A percentile compares a stretch with the other conserved stretches of the same genome.
Conservation (phyloP, 2,888 invertebrate species). For the Eupithecia tripunctaria region DNA sequence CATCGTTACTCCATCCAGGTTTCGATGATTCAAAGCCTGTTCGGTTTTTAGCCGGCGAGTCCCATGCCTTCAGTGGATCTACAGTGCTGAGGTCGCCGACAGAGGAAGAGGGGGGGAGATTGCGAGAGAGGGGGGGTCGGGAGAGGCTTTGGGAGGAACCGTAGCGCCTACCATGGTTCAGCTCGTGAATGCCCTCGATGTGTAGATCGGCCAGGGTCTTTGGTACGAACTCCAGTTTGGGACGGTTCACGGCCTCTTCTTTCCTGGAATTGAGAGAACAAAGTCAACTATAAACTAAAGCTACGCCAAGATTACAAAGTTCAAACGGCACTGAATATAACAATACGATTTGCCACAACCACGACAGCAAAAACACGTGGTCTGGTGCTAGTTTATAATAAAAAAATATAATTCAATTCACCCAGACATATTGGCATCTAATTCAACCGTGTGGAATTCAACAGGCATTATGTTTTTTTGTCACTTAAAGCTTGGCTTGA, state of each 20-base stretch:
- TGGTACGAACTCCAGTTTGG: conserved; percentile 95
- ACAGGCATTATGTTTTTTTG: background rate
- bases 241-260: conserved; percentile 94
- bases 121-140: conserved; percentile 63
- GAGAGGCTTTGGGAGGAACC: conserved; percentile 80
- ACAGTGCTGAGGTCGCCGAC: conserved; percentile 70
- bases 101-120: conserved; percentile 69
- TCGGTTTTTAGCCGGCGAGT: conserved; percentile 54
- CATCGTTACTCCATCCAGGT: conserved; percentile 3
- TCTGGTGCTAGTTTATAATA: too few relatives aligned
- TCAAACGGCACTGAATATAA: too few relatives aligned
- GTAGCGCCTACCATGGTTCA: conserved; percentile 87
- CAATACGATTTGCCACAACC: too few relatives aligned
- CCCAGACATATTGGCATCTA: too few relatives aligned
- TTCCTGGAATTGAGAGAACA: conserved; percentile 83
- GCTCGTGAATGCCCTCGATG: conserved; percentile 90
- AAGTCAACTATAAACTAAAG: background rate
- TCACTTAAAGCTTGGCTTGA: background rate
- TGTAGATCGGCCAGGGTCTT: conserved; percentile 95
- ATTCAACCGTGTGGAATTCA: too few relatives aligned
- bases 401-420: too few relatives aligned
- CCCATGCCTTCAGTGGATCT: conserved; percentile 77
- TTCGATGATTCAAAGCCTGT: background rate
- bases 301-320: background rate
- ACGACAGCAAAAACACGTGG: too few relatives aligned